Percentiles rank a stretch among this genome's conserved stretches.
Evolutionary conservation across 2,113 vertebrate genomes (phyloP).

Genomic region (Zosterops borbonicus): DNA sequence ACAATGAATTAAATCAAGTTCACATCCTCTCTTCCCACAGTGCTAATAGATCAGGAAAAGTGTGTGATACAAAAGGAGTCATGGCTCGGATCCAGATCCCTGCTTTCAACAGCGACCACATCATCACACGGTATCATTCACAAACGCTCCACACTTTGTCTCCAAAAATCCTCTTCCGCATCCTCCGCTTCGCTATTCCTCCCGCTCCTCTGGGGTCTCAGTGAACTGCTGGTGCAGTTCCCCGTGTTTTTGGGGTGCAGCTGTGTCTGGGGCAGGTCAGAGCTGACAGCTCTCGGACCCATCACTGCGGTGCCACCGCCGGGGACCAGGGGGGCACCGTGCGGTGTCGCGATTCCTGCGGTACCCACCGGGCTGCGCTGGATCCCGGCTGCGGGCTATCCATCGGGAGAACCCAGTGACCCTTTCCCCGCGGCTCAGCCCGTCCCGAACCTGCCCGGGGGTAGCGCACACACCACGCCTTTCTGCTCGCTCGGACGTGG

Average conservation of each 20-base stretch:
- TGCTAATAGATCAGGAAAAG: neutral
- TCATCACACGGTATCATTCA: neutral
- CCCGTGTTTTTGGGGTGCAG: accelerated
- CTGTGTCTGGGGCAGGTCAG: accelerated
- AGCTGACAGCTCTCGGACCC: neutral
- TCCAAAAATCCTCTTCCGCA: neutral
- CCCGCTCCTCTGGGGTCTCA: neutral
- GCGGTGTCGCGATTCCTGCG: neutral
- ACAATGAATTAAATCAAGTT: neutral
- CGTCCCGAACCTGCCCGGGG: neutral
- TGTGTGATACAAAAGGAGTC: accelerated
- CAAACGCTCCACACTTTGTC: accelerated
- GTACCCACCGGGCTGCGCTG: neutral
- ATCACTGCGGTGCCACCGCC: neutral
- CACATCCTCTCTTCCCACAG: neutral
- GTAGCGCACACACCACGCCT: neutral
- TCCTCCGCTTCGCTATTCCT: neutral
- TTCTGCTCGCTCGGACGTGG: slow-evolving; percentile 12
- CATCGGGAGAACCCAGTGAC: neutral
- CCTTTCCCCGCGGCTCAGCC: neutral
- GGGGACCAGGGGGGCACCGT: neutral
- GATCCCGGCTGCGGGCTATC: neutral
- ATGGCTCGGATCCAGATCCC: neutral
- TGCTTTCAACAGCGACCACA: neutral
- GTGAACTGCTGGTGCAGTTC: accelerated